phyloP scores from a whole-genome alignment of 2,888 invertebrate genomes.

The Drosophila colorata region DNA sequence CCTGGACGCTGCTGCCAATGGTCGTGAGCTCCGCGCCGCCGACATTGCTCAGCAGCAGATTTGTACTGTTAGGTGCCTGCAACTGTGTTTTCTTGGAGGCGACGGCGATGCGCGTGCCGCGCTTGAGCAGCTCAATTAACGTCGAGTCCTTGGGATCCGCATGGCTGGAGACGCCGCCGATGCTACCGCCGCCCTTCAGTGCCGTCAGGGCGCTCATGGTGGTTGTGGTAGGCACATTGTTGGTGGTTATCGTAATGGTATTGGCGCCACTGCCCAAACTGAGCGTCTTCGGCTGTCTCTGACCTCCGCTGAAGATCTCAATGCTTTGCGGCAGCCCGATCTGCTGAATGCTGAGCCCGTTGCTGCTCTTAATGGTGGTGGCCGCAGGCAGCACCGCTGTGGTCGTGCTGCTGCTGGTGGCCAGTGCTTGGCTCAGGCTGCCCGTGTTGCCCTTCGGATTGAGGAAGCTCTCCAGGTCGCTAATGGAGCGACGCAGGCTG shows the following conservation, averaged over 20 bases:
- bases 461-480: constrained; percentile 84
- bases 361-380: constrained; percentile 73
- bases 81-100: constrained; percentile 87
- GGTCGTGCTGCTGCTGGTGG: constrained; percentile 73
- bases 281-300: constrained; percentile 77
- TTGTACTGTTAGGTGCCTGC: constrained; percentile 86
- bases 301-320: constrained; percentile 76
- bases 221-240: constrained; percentile 70
- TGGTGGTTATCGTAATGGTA: constrained; percentile 79
- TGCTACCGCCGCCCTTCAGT: constrained; percentile 65
- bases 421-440: constrained; percentile 57
- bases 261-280: constrained; percentile 77
- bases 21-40: constrained; percentile 85
- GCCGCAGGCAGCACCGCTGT: constrained; percentile 75
- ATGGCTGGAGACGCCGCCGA: constrained; percentile 81
- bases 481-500: constrained; percentile 82
- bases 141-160: constrained; percentile 89
- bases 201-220: constrained; percentile 73
- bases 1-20: constrained; percentile 47
- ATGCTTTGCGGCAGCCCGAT: constrained; percentile 82
- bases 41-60: constrained; percentile 87
- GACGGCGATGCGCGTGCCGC: constrained; percentile 89
- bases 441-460: constrained; percentile 77
- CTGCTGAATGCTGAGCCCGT: constrained; percentile 78
- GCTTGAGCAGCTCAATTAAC: constrained; percentile 91